phyloP scores from a whole-genome alignment of 2,888 invertebrate species.

The Eulithis prunata region DNA sequence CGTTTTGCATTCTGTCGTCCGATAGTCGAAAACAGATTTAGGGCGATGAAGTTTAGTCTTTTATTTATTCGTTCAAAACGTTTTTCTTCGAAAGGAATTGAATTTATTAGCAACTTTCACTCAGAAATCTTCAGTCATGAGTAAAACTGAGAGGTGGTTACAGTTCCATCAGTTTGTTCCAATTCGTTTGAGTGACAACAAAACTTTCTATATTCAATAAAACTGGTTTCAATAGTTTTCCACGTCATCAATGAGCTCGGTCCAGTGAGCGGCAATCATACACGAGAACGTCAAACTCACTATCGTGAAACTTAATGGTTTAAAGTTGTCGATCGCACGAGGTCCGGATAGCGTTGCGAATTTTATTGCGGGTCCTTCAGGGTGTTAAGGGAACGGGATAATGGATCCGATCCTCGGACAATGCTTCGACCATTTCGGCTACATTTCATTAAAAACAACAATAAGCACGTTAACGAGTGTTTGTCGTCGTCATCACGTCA shows the following conservation, averaged over 20 bases:
- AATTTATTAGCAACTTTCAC: background rate
- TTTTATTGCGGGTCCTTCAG: conserved; percentile 67
- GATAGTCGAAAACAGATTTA: conserved; percentile 69
- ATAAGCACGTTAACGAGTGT: conserved; percentile 67
- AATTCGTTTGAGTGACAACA: background rate
- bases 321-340: conserved; percentile 64
- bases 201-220: conserved; percentile 1
- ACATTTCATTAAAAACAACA: conserved; percentile 78
- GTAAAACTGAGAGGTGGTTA: background rate
- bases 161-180: background rate
- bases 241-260: conserved; percentile 29
- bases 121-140: background rate
- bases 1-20: conserved; percentile 54
- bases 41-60: conserved; percentile 39
- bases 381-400: conserved; percentile 68
- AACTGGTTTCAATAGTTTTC: conserved; percentile 15
- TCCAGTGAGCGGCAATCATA: conserved; percentile 27
- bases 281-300: conserved; percentile 29
- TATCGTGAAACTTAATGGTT: conserved; percentile 44
- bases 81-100: conserved; percentile 2
- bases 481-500: conserved; percentile 42
- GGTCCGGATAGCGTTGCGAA: conserved; percentile 57
- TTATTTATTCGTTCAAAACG: conserved; percentile 26
- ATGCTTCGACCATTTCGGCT: conserved; percentile 66
- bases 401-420: conserved; percentile 71